These are phyloP conservation scores for Lepus europaeus DNA, from an alignment of 2,113 vertebrate genomes.

Conservation along the genomic window DNA sequence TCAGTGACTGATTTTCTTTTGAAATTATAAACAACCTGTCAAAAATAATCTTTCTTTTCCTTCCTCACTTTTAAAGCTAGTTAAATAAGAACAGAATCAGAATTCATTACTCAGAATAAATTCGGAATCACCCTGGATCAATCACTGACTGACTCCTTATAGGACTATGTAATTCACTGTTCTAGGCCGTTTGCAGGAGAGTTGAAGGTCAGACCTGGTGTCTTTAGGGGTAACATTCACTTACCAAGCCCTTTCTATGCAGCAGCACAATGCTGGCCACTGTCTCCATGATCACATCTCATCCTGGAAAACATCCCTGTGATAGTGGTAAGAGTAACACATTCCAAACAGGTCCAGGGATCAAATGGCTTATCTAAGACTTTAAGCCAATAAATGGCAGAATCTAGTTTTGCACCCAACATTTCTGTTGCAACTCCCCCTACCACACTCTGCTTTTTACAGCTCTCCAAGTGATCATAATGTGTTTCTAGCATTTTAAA, in stretches of 20 bases:
- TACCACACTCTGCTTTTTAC: background rate
- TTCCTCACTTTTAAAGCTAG: conserved; percentile 36
- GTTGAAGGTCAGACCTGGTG: background rate
- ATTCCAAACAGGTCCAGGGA: background rate
- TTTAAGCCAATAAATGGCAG: conserved; percentile 34
- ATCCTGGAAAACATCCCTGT: background rate
- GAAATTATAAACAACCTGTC: conserved; percentile 21
- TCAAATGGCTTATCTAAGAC: conserved; percentile 27
- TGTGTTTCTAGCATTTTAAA: conserved; percentile 59
- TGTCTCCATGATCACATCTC: background rate
- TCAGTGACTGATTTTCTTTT: conserved; percentile 28
- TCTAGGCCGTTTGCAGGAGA: background rate
- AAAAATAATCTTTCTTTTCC: background rate
- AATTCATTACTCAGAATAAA: conserved; percentile 44
- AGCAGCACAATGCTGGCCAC: background rate
- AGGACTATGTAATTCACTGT: background rate
- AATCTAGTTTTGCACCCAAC: background rate
- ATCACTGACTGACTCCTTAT: background rate
- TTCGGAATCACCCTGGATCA: background rate
- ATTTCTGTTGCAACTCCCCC: conserved; percentile 26
- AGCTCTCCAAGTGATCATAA: conserved; percentile 39
- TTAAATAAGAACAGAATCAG: conserved; percentile 18
- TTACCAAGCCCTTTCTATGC: background rate
- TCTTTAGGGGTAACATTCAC: background rate
- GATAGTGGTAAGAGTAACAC: background rate